Conservation (phyloP, 2,113 vertebrate species). For the Clarias gariepinus region DNA sequence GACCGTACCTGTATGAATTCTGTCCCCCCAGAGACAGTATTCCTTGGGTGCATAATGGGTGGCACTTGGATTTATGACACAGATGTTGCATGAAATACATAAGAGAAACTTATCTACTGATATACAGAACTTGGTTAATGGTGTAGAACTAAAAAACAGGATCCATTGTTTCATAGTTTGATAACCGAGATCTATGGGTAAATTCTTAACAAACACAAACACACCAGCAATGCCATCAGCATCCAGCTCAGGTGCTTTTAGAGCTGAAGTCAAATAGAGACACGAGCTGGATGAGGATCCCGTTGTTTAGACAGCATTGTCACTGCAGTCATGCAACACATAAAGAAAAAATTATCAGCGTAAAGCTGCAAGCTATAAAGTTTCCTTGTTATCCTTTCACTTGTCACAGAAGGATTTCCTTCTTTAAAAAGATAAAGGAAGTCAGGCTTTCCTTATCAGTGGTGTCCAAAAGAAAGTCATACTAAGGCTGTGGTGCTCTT, state of each 20-base stretch:
- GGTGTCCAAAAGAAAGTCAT: background rate
- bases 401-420: slow-evolving; percentile 25
- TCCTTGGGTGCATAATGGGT: background rate
- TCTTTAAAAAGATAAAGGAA: background rate
- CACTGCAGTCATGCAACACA: background rate
- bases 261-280: background rate
- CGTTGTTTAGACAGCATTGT: background rate
- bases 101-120: background rate
- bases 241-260: background rate
- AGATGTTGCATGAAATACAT: background rate
- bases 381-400: background rate
- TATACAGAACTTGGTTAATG: background rate
- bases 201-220: background rate
- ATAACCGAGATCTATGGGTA: background rate
- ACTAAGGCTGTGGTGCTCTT: background rate
- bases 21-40: background rate
- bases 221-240: background rate
- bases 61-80: background rate
- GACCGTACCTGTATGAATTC: background rate
- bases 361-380: background rate
- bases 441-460: background rate
- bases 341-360: background rate
- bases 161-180: background rate
- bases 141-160: background rate
- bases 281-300: background rate